Base-by-base conservation (phyloP, 2,888 invertebrate genomes). In the Drosophila ezoana region DNA sequence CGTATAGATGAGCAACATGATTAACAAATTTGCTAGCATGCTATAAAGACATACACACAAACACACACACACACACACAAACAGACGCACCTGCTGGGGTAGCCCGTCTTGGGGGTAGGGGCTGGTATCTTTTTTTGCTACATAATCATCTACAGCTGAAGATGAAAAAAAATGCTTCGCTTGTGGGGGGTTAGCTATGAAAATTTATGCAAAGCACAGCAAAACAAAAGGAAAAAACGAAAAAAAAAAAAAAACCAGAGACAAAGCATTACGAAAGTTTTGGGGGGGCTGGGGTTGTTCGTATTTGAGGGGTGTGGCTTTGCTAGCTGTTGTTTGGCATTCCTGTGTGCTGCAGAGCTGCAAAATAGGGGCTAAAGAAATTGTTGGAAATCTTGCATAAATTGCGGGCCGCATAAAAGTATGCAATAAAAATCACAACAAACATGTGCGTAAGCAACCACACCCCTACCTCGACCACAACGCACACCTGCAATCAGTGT, bases 391-490 rank as follows among this genome's bases (percentile, higher is more conserved):
- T 83, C 78, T 72, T 65, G 87, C 87, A 87, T 89, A 83, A 83
- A 87, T 89, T 88, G 72, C 54, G 65, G 54, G 67, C 59, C 72
- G 64, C 72, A 76, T 69, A 62, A 84, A 81, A 84, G 78, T 87
- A 85, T 76, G 88, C 86, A 71, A 87, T 87, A 84, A 89, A 89
- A 84, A 89, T 84, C 89, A 87, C 73, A 85, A 78, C 82, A 85
- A 85, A 79, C 86, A 87, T 76, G 76, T 68, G 67, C 61, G 54
- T 54, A 44, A 41, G 40, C 28, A 33, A 23, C 41, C 28, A 20
- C 20, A 14, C 20, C 9, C 13, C 4, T 2, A 1, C 28, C 11
- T 4, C 16, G 28, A 8, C 18, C 11, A 18, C 10, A 23, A 11
- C 11, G 4, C 14, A 4, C 40, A 33, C 35, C 10, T 38, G 14